Evolutionary conservation across 30 jellyfish, hydroid and myxozoan genomes (phyloP).

Genomic region (Aurelia coerulea): DNA sequence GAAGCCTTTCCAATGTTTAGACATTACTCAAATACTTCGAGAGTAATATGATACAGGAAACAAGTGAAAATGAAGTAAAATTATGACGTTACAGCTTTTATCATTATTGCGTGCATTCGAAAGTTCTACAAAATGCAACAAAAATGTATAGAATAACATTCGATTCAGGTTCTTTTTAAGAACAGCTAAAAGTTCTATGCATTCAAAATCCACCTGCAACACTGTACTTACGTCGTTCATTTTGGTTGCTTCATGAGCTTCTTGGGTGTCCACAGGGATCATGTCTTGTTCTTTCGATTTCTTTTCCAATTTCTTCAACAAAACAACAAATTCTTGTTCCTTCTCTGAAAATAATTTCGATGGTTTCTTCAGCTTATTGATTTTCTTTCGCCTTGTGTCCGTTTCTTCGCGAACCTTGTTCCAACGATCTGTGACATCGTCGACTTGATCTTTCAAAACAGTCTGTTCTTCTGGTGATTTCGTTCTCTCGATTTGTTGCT

Average conservation of each 20-base stretch:
- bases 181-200: too few species aligned
- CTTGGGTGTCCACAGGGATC: conserved; percentile 63
- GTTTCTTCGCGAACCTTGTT: conserved; percentile 31
- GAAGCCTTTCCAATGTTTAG: too few species aligned
- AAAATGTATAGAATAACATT: too few species aligned
- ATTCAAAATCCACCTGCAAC: too few species aligned
- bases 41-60: too few species aligned
- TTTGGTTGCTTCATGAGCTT: conserved; percentile 27
- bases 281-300: conserved; percentile 29
- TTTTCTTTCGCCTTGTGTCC: conserved; percentile 40
- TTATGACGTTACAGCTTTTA: too few species aligned
- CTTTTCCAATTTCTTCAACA: conserved; percentile 61
- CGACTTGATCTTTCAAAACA: conserved; percentile 55
- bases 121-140: too few species aligned
- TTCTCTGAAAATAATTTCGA: conserved; percentile 54
- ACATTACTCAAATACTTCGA: too few species aligned
- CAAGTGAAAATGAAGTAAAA: too few species aligned
- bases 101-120: too few species aligned
- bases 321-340: conserved; percentile 56
- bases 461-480: conserved; percentile 40
- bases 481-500: conserved; percentile 54
- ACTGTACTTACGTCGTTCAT: conserved; percentile 27
- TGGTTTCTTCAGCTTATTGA: conserved; percentile 73
- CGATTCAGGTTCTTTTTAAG: too few species aligned
- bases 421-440: conserved; percentile 58